Conservation (phyloP, 2,797 vertebrate species). For the Prunella strophiata region DNA sequence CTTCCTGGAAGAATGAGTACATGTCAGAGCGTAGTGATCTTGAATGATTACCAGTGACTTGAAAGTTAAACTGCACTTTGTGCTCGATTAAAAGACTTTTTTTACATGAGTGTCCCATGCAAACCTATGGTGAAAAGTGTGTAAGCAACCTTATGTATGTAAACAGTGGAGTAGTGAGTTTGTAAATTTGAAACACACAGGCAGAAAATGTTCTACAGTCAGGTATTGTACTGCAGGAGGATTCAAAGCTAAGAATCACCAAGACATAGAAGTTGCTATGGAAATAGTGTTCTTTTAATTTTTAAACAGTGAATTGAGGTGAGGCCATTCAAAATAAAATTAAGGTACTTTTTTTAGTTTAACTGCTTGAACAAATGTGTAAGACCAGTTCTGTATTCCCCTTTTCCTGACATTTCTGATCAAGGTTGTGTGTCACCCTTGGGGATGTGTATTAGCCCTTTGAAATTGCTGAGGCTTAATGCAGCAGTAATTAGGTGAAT, state of each 20-base stretch:
- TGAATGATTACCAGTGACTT: not conserved
- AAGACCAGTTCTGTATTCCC: not conserved
- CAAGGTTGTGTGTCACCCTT: not conserved
- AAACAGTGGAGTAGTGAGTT: not conserved
- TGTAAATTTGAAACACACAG: not conserved
- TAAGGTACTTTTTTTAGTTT: not conserved
- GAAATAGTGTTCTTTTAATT: not conserved
- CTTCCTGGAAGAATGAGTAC: not conserved
- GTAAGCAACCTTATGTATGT: not conserved
- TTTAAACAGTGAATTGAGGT: not conserved
- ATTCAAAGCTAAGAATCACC: not conserved
- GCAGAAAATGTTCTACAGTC: not conserved
- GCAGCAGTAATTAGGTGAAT: constrained; percentile 14
- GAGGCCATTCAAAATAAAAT: not conserved
- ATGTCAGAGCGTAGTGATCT: not conserved
- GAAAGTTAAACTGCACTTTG: not conserved
- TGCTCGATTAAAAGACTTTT: not conserved
- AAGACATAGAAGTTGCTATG: not conserved
- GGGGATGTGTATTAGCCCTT: not conserved
- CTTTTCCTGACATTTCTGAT: not conserved
- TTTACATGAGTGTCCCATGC: fast-evolving
- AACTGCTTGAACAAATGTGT: not conserved
- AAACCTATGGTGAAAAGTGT: not conserved
- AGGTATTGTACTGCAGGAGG: not conserved
- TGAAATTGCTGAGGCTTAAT: not conserved